Base-by-base conservation (phyloP, 2,113 vertebrate species). In the Engraulis encrasicolus region DNA sequence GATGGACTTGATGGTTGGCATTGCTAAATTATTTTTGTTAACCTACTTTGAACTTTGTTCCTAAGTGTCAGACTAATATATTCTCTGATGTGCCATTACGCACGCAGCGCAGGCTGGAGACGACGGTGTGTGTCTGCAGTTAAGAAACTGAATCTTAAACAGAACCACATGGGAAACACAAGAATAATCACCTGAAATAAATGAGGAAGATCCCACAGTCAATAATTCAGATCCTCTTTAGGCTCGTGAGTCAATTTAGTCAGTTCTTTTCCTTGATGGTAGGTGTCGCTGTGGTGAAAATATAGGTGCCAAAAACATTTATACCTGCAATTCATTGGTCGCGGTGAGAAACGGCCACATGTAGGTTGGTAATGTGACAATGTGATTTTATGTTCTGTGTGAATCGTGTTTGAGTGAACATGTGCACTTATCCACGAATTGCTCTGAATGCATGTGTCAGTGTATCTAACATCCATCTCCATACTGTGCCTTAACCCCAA, bases 271-370 rank as follows among this genome's bases (percentile, higher is more conserved):
- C 50, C 50, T 6, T 45, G 11, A 18, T 9, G 15, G 81, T 80
- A 86, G 79, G 38, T 58, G 79, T 78, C n/a, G 50, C 79, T 83
- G 12, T 79, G 12, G 12, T 61, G 20, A 37, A 37, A 58, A 38
- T 11, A 71, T 7, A 31, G 27, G 61, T 71, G 9, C 19, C 23
- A 7, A 9, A 18, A 18, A 20, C 1, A 20, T 58, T 5, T 20
- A 58, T n/a, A 58, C 19, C n/a, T 0, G 7, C 9, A 23, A 6
- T 58, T 4, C 19, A 58, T n/a, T 2, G n/a, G 1, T 31, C 31
- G 17, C 11, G 15, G 27, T 74, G 27, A 66, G n/a, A 27, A 11
- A 66, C 23, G 2, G 54, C 19, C 54, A 20, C 18, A 61, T 61
- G 54, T 19, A 61, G 19, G 9, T 23, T 23, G 4, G 19, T 18